Evolutionary conservation across 2,888 invertebrate genomes (phyloP), one percentile per base, ranked within the genome.

Genomic region (Arenicola marina): DNA sequence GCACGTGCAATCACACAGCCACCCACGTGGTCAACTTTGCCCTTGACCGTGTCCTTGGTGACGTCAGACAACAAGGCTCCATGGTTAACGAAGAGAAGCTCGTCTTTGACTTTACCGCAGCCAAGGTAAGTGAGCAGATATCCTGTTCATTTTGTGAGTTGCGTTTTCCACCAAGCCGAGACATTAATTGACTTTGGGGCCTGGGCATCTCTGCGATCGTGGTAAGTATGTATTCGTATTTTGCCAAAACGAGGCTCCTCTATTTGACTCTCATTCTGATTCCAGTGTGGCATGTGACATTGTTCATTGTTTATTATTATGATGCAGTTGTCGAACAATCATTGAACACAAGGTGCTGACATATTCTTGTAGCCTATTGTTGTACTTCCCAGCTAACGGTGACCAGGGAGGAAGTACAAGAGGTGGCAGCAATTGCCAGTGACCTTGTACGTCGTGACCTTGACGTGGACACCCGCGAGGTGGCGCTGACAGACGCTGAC

Each of bases 1-100:
- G 76, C 66, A 78, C 76, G 76, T 59, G 67, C 32, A 76, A 78
- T 63, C 99, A 99, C 96, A 99, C 84, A 93, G 97, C 95, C 32
- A 99, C 99, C 0, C 99, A 99, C 84, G 89, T 95, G 24, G 86
- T 99, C 4, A 97, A 98, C 85, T 92, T 91, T 83, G 93, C 93
- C 18, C 85, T 99, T 60, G 87, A 95, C 62, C 89, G 90, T 81
- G 92, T 96, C 29, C 86, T 98, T 46, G 91, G 92, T 7, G 69
- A 71, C 18, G 90, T 94, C 18, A 93, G 93, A 81, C 98, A 98
- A 84, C 89, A 91, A 78, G 97, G 99, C 31, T 98, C 98, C 0
- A 86, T 95, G 45, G 97, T 99, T 2, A 92, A 93, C 73, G 93
- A 96, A 0, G 94, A 98, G 80, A 89, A 92, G 75, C 86, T 99